Evolutionary conservation across 2,797 vertebrate species (phyloP), one percentile per base, ranked within the genome.

Genomic region (Pangasius macronema): DNA sequence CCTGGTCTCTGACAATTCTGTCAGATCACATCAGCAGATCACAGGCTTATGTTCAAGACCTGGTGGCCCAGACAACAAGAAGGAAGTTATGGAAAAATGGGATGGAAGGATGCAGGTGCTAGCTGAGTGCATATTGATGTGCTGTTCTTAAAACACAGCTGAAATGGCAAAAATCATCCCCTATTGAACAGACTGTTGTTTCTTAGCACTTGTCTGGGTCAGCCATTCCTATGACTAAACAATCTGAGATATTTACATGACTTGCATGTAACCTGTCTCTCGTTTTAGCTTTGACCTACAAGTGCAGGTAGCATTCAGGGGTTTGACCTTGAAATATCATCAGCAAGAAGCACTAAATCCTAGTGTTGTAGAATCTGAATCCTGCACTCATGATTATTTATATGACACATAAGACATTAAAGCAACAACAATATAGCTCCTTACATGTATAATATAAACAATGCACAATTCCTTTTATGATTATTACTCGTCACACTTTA

Each of bases 1-100:
- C 89, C 90, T 92, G 91, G 77, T 90, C 73, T 53, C 70, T 87
- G 87, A 90, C 91, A 90, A 85, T 85, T 86, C 88, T 92, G 91
- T 92, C 89, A 89, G 84, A 86, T 88, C 70, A 61, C 88, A 90
- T 90, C 86, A 75, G 81, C 77, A 70, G 81, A 85, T 76, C 51
- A 59, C 80, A 85, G 82, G 86, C 86, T 87, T 85, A 75, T 75
- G 68, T 85, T 87, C 63, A 73, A 83, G 67, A 61, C 72, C 68
- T 87, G 57, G 55, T 87, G 88, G 84, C 79, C 61, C 80, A 46
- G 33, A 59, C 6, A n/a, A 87, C 55, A 86, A 30, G 36, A 42
- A 72, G 76, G 67, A 86, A 70, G 61, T 72, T 77, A 76, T 39
- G 46, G 76, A 51, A 91, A 79, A 36, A 83, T 51, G 75, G 57